Evolutionary conservation across 2,888 invertebrate species (phyloP), one percentile per base, ranked within the genome.

Genomic region (Caenorhabditis wallacei): DNA sequence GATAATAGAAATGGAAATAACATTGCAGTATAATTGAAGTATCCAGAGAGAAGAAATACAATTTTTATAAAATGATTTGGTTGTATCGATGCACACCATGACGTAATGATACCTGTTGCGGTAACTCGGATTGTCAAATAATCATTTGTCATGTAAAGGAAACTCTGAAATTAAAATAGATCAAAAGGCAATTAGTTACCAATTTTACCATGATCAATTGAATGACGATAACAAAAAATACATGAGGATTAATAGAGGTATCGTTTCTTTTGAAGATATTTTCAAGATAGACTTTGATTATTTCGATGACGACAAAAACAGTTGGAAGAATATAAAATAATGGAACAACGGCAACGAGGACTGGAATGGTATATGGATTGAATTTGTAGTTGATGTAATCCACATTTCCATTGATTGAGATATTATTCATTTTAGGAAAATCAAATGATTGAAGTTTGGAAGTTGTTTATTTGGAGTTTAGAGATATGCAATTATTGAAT

Each of bases 11-110:
- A 37, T 3, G 71, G 71, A 16, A 71, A 71, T 16, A 59, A 1
- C 59, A 71, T 59, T 10, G 71, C 26, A 0, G 51, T 48, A 22
- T 51, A 71, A 13, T 71, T 71, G 37, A 71, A 59, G 18, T 71
- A 71, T 0, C 22, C 26, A 1, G 71, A 71, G 1, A 71, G 7
- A 1, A 48, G 5, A 30, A 59, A 71, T 4, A 71, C 22, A 1
- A 51, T 16, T 22, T 48, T 61, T 4, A 71, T n/a, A 2, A 3
- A 13, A 37, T 71, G 71, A 30, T 61, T 71, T 2, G 71, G 71
- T 11, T 48, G 35, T 22, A 22, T 18, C 7, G 71, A 48, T 4
- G 71, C 59, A 61, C 71, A 71, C 71, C 71, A 71, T 0, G 59
- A 7, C 0, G 71, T 71, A 4, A 71, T 5, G 10, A 71, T 7